Evolutionary conservation across 1,140 invertebrate species (phyloP).

Genomic region (Apis cerana): DNA sequence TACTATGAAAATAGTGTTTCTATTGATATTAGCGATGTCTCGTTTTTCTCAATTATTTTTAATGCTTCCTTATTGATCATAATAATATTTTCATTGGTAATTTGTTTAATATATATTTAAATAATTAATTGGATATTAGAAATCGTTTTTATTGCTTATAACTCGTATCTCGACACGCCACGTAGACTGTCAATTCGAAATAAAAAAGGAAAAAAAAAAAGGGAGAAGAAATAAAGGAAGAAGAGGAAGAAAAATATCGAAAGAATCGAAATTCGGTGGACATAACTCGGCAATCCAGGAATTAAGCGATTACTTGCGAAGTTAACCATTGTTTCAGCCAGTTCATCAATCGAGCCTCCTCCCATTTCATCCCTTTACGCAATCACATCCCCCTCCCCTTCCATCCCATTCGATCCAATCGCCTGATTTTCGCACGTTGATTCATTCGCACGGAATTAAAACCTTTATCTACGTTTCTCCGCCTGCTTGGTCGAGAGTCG

Average conservation of each 20-base stretch:
- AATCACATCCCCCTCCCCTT: neutral
- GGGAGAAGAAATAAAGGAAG: neutral
- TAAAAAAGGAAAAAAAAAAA: neutral
- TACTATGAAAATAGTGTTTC: too few relatives aligned
- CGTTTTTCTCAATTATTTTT: too few relatives aligned
- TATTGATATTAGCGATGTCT: too few relatives aligned
- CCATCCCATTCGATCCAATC: constrained; percentile 26
- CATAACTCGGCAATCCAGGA: constrained; percentile 53
- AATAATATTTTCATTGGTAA: too few relatives aligned
- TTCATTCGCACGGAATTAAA: constrained; percentile 73
- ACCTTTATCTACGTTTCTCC: constrained; percentile 69
- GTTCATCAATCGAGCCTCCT: constrained; percentile 55
- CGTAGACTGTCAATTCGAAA: constrained; percentile 18
- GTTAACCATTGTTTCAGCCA: constrained; percentile 68
- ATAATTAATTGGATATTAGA: too few relatives aligned
- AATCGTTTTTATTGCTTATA: neutral
- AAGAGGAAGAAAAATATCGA: neutral
- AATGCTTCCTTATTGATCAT: too few relatives aligned
- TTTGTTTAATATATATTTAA: too few relatives aligned
- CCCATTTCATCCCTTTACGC: constrained; percentile 12
- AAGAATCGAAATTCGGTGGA: constrained; percentile 47
- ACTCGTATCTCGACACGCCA: neutral
- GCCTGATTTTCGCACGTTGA: constrained; percentile 63
- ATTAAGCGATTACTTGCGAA: constrained; percentile 70
- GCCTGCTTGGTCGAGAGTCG: constrained; percentile 51